Evolutionary conservation across 2,113 vertebrate genomes (phyloP).

Genomic region (Elephantulus edwardii): DNA sequence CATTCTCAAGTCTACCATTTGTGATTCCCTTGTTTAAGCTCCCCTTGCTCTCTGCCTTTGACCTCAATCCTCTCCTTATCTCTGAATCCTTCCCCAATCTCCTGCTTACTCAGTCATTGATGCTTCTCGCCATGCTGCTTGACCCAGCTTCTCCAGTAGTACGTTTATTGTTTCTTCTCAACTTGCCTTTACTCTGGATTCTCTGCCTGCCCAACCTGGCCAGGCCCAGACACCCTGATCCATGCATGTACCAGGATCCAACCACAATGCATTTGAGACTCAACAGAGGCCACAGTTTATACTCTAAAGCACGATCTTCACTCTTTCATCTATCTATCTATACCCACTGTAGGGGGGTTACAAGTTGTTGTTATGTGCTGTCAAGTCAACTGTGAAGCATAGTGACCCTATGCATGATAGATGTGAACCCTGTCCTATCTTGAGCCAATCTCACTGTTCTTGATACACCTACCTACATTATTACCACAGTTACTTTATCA

Average conservation of each 20-base stretch:
- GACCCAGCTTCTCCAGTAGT: background rate
- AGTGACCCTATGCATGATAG: too few relatives aligned
- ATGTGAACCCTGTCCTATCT: too few relatives aligned
- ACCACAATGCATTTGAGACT: background rate
- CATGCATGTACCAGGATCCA: background rate
- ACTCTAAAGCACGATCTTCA: background rate
- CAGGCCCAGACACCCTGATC: too few relatives aligned
- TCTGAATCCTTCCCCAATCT: background rate
- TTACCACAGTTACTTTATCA: too few relatives aligned
- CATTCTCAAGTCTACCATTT: background rate
- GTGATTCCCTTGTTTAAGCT: background rate
- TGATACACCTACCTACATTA: too few relatives aligned
- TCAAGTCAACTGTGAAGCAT: too few relatives aligned
- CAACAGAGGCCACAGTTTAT: background rate
- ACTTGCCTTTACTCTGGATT: background rate
- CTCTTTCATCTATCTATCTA: background rate
- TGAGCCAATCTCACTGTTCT: too few relatives aligned
- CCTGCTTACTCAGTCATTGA: background rate
- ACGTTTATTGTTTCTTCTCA: background rate
- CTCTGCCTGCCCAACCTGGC: background rate
- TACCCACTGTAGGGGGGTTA: background rate
- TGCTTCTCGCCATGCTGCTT: background rate
- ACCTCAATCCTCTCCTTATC: background rate
- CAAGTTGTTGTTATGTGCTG: too few relatives aligned
- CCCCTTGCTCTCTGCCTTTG: background rate